Percentiles rank a stretch among this genome's conserved stretches.
Evolutionary conservation across 1,140 invertebrate species (phyloP).

Genomic region (Lordiphosa clarofinis): DNA sequence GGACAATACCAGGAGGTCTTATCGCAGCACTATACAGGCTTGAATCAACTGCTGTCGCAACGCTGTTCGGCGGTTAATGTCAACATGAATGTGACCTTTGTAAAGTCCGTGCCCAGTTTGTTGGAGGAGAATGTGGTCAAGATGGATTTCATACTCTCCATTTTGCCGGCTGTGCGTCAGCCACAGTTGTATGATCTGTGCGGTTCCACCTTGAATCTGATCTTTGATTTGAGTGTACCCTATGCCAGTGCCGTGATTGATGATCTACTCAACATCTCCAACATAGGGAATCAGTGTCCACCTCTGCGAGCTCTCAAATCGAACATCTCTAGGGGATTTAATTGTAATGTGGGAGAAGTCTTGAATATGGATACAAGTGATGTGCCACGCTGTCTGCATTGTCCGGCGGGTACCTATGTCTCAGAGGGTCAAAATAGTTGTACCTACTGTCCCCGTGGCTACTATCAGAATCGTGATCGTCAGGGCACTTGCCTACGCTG

Average conservation of each 20-base stretch:
- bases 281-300: slow-evolving; percentile 94
- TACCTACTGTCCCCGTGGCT: slow-evolving; percentile 93
- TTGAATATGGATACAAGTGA: slow-evolving; percentile 94
- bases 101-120: slow-evolving; percentile 87
- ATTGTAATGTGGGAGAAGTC: slow-evolving; percentile 95
- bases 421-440: slow-evolving; percentile 92
- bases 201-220: slow-evolving; percentile 94
- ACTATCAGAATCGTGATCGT: slow-evolving; percentile 94
- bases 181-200: slow-evolving; percentile 96
- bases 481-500: slow-evolving; percentile 93
- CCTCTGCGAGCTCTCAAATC: slow-evolving; percentile 92
- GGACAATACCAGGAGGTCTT: slow-evolving; percentile 92
- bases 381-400: slow-evolving; percentile 96
- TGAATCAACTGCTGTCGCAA: slow-evolving; percentile 92
- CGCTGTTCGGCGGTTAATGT: slow-evolving; percentile 96
- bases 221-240: slow-evolving; percentile 96
- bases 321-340: slow-evolving; percentile 92
- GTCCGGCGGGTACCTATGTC: slow-evolving; percentile 96
- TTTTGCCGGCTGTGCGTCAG: slow-evolving; percentile 92
- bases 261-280: slow-evolving; percentile 91
- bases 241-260: slow-evolving; percentile 95
- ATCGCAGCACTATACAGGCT: slow-evolving; percentile 87
- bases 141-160: slow-evolving; percentile 93
- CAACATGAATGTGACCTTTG: slow-evolving; percentile 95
- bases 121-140: slow-evolving; percentile 92